Evolutionary conservation across 1,140 invertebrate genomes (phyloP), one percentile per base, ranked within the genome.

Genomic region (Sinonovacula constricta): DNA sequence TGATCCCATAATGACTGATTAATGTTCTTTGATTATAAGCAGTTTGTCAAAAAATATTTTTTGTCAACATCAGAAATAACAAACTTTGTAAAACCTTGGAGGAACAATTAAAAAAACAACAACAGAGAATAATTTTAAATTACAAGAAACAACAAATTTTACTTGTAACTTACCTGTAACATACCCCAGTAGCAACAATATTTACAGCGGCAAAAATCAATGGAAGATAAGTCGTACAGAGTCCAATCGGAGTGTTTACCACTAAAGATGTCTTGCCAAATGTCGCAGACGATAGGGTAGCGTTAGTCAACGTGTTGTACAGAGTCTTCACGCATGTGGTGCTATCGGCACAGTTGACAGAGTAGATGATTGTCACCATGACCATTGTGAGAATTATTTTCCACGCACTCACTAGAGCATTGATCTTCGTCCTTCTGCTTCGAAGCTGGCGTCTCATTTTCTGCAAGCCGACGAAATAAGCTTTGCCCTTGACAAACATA

Each of bases 341-440:
- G 14, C 80, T 63, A 18, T 45, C 39, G 7, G 7, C 18, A 18
- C 39, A 45, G 18, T 45, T 18, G 18, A 45, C 39, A 45, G 7
- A 7, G 26, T 78, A 79, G 2, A 83, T 22, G 0, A 80, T 31
- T 0, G 70, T 62, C 45, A 81, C 70, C 24, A 81, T 60, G 28
- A 69, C 56, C 5, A 80, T 15, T 4, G 77, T 80, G 15, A 81
- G 24, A 12, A 85, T 51, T 5, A 90, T 87, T 78, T 90, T 90
- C 88, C 88, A 90, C 4, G 86, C 15, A 28, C 72, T 83, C 0
- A 83, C 82, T 15, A 89, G 63, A 4, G 87, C 57, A 10, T 76
- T 79, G 10, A 86, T 82, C 56, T 87, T 88, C 1, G 86, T 84
- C 3, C 84, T 28, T 51, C 57, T 63, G 45, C 84, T 78, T 31